Percentiles rank a stretch among this genome's conserved stretches.
phyloP scores from a whole-genome alignment of 2,888 invertebrate genomes.

The Nephrotoma guestfalica region DNA sequence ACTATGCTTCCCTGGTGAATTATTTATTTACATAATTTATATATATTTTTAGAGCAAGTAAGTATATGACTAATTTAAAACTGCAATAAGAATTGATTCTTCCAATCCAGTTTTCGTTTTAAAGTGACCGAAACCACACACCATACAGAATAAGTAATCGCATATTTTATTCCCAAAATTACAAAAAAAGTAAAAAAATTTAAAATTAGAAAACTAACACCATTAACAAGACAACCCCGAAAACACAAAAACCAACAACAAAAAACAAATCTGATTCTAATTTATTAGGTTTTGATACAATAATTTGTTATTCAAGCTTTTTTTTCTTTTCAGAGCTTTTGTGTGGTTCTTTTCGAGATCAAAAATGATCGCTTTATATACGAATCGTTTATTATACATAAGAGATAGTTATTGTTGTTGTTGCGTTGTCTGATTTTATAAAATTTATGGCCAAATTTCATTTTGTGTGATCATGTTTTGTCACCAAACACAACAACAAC shows the following conservation, averaged over 20 bases:
- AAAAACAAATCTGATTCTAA: not conserved
- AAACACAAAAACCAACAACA: not conserved
- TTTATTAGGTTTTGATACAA: not conserved
- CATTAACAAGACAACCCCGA: not conserved
- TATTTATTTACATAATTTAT: not conserved
- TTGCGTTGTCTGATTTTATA: not conserved
- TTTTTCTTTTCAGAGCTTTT: not conserved
- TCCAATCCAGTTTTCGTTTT: not conserved
- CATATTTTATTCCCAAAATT: not conserved
- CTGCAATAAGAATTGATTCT: not conserved
- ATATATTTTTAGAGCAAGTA: not conserved
- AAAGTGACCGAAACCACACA: not conserved
- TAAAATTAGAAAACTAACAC: not conserved
- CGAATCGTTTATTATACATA: not conserved
- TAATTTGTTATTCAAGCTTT: not conserved
- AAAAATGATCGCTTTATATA: not conserved
- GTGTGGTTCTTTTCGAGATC: not conserved
- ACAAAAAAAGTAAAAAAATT: not conserved
- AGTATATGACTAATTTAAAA: not conserved
- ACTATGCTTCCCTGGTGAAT: not conserved
- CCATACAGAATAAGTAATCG: not conserved
- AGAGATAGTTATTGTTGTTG: not conserved
- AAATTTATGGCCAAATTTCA: not conserved
- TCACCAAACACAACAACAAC: not conserved
- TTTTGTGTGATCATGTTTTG: not conserved